Conservation (phyloP, 2,888 invertebrate species). For the Chironomus riparius region DNA sequence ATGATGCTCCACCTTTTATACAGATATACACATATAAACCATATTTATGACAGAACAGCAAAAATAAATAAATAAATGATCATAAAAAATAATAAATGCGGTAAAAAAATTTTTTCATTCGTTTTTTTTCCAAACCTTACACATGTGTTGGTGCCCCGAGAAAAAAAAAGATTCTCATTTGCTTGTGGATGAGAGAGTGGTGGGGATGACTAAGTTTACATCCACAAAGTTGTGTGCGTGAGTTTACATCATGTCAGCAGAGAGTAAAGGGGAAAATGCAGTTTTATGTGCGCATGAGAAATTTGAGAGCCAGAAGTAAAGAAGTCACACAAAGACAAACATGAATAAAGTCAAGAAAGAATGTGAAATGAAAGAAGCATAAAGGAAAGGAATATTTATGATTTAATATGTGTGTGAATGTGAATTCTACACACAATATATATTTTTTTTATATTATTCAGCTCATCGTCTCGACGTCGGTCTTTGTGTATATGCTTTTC, state of each 20-base stretch:
- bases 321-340: conserved; percentile 9
- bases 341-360: conserved; percentile 17
- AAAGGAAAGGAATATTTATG: neutral
- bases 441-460: no score
- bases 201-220: neutral
- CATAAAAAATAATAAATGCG: conserved; percentile 28
- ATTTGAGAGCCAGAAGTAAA: conserved; percentile 15
- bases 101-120: neutral
- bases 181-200: neutral
- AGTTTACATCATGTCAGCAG: neutral
- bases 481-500: neutral
- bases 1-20: conserved; percentile 27
- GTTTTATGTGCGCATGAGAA: conserved; percentile 17
- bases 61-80: conserved; percentile 26
- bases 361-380: neutral
- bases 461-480: neutral
- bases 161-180: neutral
- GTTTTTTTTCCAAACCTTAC: conserved; percentile 9
- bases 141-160: conserved; percentile 10
- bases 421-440: neutral
- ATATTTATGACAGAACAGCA: conserved; percentile 26
- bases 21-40: neutral
- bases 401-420: conserved; percentile 23
- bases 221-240: neutral
- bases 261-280: conserved; percentile 14